Base-by-base conservation (phyloP, 2,888 invertebrate species). In the Gastracanthus pulcherrimus region DNA sequence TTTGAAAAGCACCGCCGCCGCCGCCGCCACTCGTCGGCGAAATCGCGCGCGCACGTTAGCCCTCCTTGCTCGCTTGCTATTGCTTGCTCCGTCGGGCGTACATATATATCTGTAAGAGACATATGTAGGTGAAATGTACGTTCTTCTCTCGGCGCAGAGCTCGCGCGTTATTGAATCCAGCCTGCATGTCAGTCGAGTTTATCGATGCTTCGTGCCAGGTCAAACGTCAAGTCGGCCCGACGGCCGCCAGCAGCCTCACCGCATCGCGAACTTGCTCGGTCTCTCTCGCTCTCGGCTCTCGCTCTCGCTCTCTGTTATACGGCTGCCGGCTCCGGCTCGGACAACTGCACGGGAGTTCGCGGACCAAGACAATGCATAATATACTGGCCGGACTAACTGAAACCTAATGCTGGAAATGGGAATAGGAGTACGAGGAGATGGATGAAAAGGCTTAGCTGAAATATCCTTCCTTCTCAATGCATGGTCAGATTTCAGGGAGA, bases 121-220 rank as follows among this genome's bases (percentile, higher is more conserved):
- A n/a, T n/a, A n/a, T n/a, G n/a, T 62, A 34, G 60, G n/a, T 36
- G n/a, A 62, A 62, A 19, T 36, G 36, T 19, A 19, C 13, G 31
- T 62, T 34, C 29, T 29, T 26, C 67, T 19, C 36, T 62, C 36
- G 26, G 51, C 51, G n/a, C 0, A 2, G 13, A 9, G 31, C 58
- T 58, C 58, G 0, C 13, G 69, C 55, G 75, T 80, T 75, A 75
- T 69, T 76, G 66, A 75, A 80, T 71, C 71, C 41, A 34, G 34
- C 48, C 67, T 31, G 70, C 64, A 75, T 80, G 74, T 67, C 75
- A 38, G 76, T 80, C 71, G 80, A 71, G 70, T 75, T 74, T 72
- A 64, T 76, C 74, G 70, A 74, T 64, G 71, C 64, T 74, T 64
- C 72, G 80, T 74, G 72, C 80, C 69, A 58, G 48, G 74, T 80